Evolutionary conservation across 2,797 vertebrate species (phyloP), one percentile per base, ranked within the genome.

Genomic region (Pteropus rufus): DNA sequence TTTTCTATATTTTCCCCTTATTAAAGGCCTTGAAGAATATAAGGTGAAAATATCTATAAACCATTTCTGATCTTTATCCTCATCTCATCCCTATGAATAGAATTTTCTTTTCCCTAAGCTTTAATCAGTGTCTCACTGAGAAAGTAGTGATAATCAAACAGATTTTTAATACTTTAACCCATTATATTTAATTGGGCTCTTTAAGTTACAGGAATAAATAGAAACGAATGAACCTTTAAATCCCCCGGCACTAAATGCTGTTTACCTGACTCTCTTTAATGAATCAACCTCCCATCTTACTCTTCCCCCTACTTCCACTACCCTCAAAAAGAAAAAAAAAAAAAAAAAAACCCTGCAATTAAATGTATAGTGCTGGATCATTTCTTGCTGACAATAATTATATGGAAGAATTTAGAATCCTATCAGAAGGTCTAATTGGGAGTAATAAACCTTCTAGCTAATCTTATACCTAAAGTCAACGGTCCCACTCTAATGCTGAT

Each of bases 131-230:
- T 90, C 95, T 97, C 56, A 96, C 94, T 46, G 70, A 89, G 94
- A 93, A 95, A 95, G 70, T 90, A 96, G 89, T 76, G 82, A 93
- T 97, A 94, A 97, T 98, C 97, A 98, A 96, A 95, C 85, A 70
- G 56, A 94, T 97, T 98, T 97, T 97, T 97, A 97, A 97, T 97
- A 96, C 94, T 92, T 97, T 95, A 97, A 97, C 97, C 93, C 83
- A 97, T 97, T 97, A 98, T 96, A 93, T 96, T 89, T 97, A 83
- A 91, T 97, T 98, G 95, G 89, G 95, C 91, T 96, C 92, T 97
- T 97, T 96, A 97, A 98, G 97, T 97, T 62, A 97, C 95, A 95
- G 72, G n/a, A 95, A 97, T 90, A 98, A 98, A 98, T 97, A 96
- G 98, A 97, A 95, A 92, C 1, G 75, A 88, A 97, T 97, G 96